Conservation (phyloP, 1,140 invertebrate genomes). For the Listronotus oregonensis region DNA sequence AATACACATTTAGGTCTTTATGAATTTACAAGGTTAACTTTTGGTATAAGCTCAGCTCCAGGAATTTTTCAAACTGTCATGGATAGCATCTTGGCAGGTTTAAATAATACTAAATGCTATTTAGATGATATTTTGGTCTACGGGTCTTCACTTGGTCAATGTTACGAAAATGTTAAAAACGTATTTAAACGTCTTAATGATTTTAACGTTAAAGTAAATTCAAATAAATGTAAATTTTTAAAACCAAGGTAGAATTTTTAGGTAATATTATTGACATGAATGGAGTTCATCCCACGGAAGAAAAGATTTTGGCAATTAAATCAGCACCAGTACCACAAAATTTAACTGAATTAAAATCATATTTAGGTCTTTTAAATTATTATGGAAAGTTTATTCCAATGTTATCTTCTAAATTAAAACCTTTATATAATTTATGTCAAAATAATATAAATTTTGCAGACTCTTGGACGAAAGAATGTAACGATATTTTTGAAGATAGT, state of each 20-base stretch:
- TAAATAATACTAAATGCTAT: constrained; percentile 44
- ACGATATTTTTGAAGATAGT: constrained; percentile 47
- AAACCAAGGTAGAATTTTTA: constrained; percentile 49
- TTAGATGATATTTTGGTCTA: constrained; percentile 52
- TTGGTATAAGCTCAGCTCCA: constrained; percentile 48
- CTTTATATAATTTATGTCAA: constrained; percentile 53
- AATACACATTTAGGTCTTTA: constrained; percentile 54
- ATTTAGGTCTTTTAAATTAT: constrained; percentile 56
- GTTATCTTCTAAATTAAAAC: constrained; percentile 50
- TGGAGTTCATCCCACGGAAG: constrained; percentile 52
- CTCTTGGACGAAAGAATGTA: constrained; percentile 46
- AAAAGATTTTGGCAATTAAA: constrained; percentile 51
- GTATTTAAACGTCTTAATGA: constrained; percentile 22
- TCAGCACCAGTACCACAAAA: constrained; percentile 47
- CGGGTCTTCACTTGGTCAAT: constrained; percentile 39
- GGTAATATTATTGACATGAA: constrained; percentile 51
- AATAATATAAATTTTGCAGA: constrained; percentile 45
- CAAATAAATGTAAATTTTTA: constrained; percentile 45
- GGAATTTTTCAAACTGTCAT: constrained; percentile 50
- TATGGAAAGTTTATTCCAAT: constrained; percentile 53
- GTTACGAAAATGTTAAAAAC: constrained; percentile 37
- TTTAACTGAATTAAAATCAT: constrained; percentile 49
- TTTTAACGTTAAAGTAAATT: constrained; percentile 46
- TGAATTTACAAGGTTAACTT: constrained; percentile 48
- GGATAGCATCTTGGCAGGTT: constrained; percentile 45